phyloP scores from a whole-genome alignment of 2,113 vertebrate genomes.

The Pollimyrus isidori region DNA sequence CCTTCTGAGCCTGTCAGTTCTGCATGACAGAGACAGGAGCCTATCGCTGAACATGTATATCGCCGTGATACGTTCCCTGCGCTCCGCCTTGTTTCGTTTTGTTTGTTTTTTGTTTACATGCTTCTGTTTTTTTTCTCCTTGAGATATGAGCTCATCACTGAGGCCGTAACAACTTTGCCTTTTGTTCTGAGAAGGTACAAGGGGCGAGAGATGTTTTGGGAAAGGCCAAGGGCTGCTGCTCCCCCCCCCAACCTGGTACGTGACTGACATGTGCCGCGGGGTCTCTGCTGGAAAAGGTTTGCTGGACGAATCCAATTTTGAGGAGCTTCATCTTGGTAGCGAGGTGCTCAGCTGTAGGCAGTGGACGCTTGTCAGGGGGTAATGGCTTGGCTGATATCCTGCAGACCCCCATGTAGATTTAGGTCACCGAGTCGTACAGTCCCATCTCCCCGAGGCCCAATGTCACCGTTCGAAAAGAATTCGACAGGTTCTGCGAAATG shows the following conservation, averaged over 20 bases:
- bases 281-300: slow-evolving; percentile 11
- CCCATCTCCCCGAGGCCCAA: not conserved
- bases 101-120: not conserved
- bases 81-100: not conserved
- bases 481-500: not conserved
- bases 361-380: not conserved
- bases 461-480: slow-evolving; percentile 3
- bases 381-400: not conserved
- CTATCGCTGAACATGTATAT: not conserved
- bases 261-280: slow-evolving; percentile 7
- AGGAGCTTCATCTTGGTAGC: not conserved
- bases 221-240: not conserved
- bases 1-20: too few relatives aligned
- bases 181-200: not conserved
- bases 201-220: not conserved
- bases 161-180: not conserved
- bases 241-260: not conserved
- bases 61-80: not conserved
- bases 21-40: too few relatives aligned
- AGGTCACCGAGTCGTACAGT: not conserved
- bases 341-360: not conserved
- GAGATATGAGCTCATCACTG: not conserved
- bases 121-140: not conserved
- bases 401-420: not conserved
- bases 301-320: slow-evolving; percentile 4